Evolutionary conservation across 1,140 invertebrate genomes (phyloP).

Genomic region (Magallana gigas): DNA sequence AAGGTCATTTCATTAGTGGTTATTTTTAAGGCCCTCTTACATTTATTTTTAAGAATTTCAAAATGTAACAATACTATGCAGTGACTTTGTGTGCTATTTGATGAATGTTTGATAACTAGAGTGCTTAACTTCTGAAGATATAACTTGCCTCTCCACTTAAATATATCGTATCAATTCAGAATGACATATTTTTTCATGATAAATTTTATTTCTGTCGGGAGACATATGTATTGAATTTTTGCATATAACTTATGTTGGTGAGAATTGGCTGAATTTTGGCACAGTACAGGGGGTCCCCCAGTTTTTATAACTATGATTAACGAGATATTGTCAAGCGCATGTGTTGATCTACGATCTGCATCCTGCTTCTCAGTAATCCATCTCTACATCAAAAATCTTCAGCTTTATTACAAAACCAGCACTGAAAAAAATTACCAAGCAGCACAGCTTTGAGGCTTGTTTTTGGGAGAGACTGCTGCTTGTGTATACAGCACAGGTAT

Average conservation of each 20-base stretch:
- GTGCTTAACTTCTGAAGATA: too few relatives aligned
- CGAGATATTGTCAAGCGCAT: conserved; percentile 37
- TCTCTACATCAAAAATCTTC: conserved; percentile 34
- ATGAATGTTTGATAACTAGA: too few relatives aligned
- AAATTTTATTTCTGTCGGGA: conserved; percentile 4
- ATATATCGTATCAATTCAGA: background rate
- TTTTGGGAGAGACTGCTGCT: background rate
- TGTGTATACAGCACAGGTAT: conserved; percentile 5
- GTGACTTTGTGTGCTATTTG: too few relatives aligned
- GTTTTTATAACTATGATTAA: conserved; percentile 23
- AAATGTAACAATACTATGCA: too few relatives aligned
- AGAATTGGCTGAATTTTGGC: conserved; percentile 8
- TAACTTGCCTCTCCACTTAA: background rate
- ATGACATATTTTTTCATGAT: background rate
- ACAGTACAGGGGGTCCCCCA: conserved; percentile 3
- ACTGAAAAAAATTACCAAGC: background rate
- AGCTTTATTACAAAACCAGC: conserved; percentile 31
- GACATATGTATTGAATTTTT: conserved; percentile 1
- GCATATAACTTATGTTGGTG: background rate
- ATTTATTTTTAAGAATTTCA: too few relatives aligned
- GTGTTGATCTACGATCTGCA: conserved; percentile 33
- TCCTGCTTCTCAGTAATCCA: conserved; percentile 35
- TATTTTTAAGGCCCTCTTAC: too few relatives aligned
- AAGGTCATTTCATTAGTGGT: too few relatives aligned
- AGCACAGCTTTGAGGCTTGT: conserved; percentile 5